Conservation (phyloP, 35 echinoderm and acorn worm genomes). For the Lytechinus variegatus region DNA sequence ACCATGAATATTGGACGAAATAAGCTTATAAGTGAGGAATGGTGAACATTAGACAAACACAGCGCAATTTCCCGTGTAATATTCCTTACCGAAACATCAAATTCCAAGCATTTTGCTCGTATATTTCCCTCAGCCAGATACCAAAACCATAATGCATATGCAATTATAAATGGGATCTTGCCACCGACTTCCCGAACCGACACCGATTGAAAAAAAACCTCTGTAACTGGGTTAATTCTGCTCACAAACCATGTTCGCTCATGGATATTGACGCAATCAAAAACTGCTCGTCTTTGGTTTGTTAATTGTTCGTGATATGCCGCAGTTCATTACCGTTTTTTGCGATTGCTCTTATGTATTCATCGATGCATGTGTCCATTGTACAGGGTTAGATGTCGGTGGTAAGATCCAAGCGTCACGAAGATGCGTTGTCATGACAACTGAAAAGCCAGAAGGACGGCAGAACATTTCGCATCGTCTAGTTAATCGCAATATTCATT, state of each 20-base stretch:
- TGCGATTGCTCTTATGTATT: neutral
- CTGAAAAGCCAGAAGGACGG: neutral
- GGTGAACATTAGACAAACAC: too few species aligned
- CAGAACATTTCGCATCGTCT: neutral
- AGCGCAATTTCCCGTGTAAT: too few species aligned
- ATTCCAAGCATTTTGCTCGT: too few species aligned
- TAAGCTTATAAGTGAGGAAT: too few species aligned
- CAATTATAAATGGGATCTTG: too few species aligned
- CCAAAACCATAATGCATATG: too few species aligned
- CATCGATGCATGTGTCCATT: neutral
- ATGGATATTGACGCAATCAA: neutral
- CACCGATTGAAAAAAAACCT: neutral
- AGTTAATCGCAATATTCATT: neutral
- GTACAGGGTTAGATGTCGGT: neutral
- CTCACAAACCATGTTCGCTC: neutral
- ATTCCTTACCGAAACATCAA: too few species aligned
- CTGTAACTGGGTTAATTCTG: neutral
- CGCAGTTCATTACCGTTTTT: neutral
- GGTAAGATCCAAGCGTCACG: neutral
- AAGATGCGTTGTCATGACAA: neutral
- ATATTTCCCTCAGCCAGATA: too few species aligned
- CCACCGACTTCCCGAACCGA: neutral
- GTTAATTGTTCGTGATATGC: neutral
- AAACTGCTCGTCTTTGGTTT: neutral
- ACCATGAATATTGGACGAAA: too few species aligned